phyloP scores from a whole-genome alignment of 1,140 invertebrate species.

The Heliothis virescens region DNA sequence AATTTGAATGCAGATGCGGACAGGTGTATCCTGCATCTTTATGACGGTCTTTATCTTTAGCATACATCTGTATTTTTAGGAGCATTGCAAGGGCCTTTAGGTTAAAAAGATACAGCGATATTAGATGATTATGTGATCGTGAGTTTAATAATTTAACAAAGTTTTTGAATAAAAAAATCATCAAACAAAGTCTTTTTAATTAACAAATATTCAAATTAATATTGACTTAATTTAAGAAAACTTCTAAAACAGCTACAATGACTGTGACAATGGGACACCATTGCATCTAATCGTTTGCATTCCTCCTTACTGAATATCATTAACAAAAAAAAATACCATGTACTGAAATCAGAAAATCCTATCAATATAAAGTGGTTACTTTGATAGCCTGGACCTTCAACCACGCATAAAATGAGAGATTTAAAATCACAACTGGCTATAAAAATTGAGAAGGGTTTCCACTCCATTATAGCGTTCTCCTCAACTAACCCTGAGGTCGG shows the following conservation, averaged over 20 bases:
- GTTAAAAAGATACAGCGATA: neutral
- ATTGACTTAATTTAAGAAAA: neutral
- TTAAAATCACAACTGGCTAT: neutral
- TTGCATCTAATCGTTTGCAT: too few species aligned
- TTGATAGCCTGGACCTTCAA: neutral
- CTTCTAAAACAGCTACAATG: too few species aligned
- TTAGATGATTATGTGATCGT: neutral
- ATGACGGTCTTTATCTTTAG: neutral
- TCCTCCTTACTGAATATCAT: too few species aligned
- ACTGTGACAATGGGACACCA: too few species aligned
- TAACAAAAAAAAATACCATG: too few species aligned
- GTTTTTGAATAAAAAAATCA: too few species aligned
- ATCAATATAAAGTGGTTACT: neutral
- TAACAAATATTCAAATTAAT: too few species aligned
- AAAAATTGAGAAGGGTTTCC: neutral
- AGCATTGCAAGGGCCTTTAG: neutral
- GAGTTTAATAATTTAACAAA: too few species aligned
- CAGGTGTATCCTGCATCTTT: constrained; percentile 4
- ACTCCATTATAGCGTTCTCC: neutral
- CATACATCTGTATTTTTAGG: neutral
- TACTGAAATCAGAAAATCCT: too few species aligned
- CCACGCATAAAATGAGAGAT: neutral
- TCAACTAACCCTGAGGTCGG: neutral
- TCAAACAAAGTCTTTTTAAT: too few species aligned
- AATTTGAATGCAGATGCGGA: neutral